These are phyloP conservation scores for Murina feae DNA, from an alignment of 2,113 vertebrate genomes.

Conservation along the genomic window DNA sequence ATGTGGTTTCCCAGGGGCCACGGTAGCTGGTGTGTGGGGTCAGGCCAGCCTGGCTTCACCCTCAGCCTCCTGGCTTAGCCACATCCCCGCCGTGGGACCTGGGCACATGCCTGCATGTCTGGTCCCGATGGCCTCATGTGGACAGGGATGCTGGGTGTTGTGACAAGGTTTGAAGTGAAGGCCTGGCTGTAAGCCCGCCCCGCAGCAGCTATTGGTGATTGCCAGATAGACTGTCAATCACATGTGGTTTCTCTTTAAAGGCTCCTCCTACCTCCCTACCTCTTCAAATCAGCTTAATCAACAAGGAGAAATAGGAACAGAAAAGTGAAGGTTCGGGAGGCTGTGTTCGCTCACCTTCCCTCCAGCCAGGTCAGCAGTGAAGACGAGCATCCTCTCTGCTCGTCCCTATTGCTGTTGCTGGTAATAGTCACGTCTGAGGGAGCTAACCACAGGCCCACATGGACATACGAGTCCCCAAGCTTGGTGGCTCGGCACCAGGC, in stretches of 20 bases:
- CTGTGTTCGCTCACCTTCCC: not conserved
- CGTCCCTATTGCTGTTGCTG: not conserved
- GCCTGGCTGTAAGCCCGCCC: not conserved
- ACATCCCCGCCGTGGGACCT: fast-evolving
- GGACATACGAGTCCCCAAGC: fast-evolving
- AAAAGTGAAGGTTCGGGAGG: not conserved
- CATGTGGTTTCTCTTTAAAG: not conserved
- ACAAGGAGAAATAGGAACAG: not conserved
- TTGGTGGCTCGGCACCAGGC: not conserved
- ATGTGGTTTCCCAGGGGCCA: not conserved
- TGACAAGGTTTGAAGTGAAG: not conserved
- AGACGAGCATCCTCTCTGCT: not conserved
- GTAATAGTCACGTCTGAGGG: not conserved
- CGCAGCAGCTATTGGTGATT: no score
- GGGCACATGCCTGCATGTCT: not conserved
- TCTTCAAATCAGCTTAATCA: not conserved
- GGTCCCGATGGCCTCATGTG: not conserved
- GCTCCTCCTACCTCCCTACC: not conserved
- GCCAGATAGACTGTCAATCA: not conserved
- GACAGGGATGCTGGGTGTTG: fast-evolving
- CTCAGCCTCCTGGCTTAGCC: not conserved
- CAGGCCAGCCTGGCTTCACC: not conserved
- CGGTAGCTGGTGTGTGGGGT: not conserved
- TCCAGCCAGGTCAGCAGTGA: not conserved
- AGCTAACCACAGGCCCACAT: fast-evolving